Percentiles rank a stretch among this genome's conserved stretches.
phyloP scores from a whole-genome alignment of 1,140 invertebrate genomes.

The Eurosta solidaginis region DNA sequence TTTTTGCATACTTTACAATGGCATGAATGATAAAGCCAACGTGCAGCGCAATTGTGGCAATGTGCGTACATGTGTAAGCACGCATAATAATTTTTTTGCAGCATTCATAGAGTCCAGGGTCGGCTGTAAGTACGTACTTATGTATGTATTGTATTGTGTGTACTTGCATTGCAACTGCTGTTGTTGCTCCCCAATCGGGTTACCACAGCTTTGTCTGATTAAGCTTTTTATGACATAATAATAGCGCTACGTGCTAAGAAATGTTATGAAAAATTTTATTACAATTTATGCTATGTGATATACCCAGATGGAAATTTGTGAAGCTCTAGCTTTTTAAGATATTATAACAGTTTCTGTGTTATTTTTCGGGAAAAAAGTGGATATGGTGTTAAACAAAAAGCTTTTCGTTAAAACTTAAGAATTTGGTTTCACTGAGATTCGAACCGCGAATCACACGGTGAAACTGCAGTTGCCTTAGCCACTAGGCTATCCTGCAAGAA shows the following conservation, averaged over 20 bases:
- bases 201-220: background rate
- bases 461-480: too few relatives aligned
- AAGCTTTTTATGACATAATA: constrained; percentile 19
- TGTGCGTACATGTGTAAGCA: background rate
- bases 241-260: background rate
- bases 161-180: background rate
- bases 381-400: too few relatives aligned
- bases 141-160: too few relatives aligned
- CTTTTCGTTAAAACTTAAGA: too few relatives aligned
- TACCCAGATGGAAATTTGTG: too few relatives aligned
- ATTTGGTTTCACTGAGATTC: too few relatives aligned
- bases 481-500: too few relatives aligned
- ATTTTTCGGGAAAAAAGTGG: too few relatives aligned
- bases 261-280: background rate
- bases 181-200: background rate
- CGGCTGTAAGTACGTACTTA: too few relatives aligned
- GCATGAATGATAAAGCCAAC: background rate
- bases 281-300: background rate
- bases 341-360: too few relatives aligned
- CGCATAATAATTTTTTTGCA: background rate
- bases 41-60: background rate
- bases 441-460: too few relatives aligned
- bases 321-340: too few relatives aligned
- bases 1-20: background rate
- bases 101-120: background rate